phyloP scores from a whole-genome alignment of 2,888 invertebrate genomes.

The Caenorhabditis sp. region DNA sequence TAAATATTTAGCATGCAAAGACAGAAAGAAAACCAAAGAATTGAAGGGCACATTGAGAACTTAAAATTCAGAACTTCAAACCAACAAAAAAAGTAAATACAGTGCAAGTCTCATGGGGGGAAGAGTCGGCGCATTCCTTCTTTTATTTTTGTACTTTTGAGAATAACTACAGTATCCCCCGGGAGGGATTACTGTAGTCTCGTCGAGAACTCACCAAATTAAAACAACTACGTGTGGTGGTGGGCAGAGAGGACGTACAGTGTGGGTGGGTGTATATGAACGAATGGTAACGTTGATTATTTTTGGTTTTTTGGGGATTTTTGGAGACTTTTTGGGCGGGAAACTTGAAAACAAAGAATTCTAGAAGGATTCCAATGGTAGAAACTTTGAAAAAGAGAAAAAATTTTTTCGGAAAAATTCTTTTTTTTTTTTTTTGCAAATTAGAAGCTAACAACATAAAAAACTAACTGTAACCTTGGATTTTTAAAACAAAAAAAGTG shows the following conservation, averaged over 20 bases:
- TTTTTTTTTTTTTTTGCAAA: background rate
- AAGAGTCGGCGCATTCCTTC: constrained; percentile 27
- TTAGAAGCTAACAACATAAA: background rate
- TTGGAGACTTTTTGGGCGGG: background rate
- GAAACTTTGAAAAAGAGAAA: too few species aligned
- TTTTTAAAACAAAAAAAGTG: too few species aligned
- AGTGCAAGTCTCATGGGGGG: background rate
- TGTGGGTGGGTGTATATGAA: background rate
- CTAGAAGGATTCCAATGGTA: background rate
- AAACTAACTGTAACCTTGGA: too few species aligned
- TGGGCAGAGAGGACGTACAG: constrained; percentile 22
- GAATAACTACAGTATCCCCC: too few species aligned
- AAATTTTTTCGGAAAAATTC: too few species aligned
- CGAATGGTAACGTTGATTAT: background rate
- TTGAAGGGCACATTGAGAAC: constrained; percentile 4
- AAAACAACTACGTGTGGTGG: constrained; percentile 40
- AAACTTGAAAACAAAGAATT: too few species aligned
- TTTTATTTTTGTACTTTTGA: background rate
- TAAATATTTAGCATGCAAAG: constrained; percentile 20
- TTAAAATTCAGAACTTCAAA: constrained; percentile 7
- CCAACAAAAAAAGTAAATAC: background rate
- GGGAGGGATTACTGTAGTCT: background rate
- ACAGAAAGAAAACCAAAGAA: constrained; percentile 5
- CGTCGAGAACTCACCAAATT: constrained; percentile 50
- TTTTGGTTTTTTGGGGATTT: background rate